phyloP scores from a whole-genome alignment of 2,888 invertebrate species.

The Nematopogon swammerdamellus region DNA sequence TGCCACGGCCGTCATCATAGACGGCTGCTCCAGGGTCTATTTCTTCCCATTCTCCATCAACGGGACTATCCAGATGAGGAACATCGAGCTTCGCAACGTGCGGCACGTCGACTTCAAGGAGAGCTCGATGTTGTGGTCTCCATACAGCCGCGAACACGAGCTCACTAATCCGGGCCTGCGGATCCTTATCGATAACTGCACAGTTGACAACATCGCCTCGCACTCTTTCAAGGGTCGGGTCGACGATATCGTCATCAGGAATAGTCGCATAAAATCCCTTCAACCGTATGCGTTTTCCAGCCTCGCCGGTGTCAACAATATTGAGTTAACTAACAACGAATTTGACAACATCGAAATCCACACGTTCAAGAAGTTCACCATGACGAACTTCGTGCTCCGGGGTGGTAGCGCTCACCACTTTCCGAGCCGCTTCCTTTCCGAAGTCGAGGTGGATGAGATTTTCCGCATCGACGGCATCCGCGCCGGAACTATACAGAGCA shows the following conservation, averaged over 20 bases:
- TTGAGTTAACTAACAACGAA: conserved; percentile 60
- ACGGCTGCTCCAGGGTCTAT: conserved; percentile 61
- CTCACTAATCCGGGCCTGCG: conserved; percentile 59
- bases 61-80: conserved; percentile 59
- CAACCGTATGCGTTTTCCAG: conserved; percentile 74
- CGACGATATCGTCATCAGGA: conserved; percentile 62
- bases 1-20: conserved; percentile 60
- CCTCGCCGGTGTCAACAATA: conserved; percentile 60
- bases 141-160: conserved; percentile 57
- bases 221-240: conserved; percentile 70
- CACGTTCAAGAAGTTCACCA: conserved; percentile 76
- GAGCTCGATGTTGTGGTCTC: conserved; percentile 59
- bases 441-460: conserved; percentile 65
- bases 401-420: conserved; percentile 59
- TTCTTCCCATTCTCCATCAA: conserved; percentile 58
- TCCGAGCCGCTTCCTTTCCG: conserved; percentile 71
- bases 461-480: conserved; percentile 64
- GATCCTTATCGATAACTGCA: conserved; percentile 45
- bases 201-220: conserved; percentile 52
- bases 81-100: conserved; percentile 62
- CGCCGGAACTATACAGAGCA: conserved; percentile 62
- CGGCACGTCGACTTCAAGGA: conserved; percentile 59
- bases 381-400: conserved; percentile 61
- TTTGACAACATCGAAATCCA: conserved; percentile 63
- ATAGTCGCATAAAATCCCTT: conserved; percentile 59